Evolutionary conservation across 1,140 invertebrate species (phyloP).

Genomic region (Myzus persicae): DNA sequence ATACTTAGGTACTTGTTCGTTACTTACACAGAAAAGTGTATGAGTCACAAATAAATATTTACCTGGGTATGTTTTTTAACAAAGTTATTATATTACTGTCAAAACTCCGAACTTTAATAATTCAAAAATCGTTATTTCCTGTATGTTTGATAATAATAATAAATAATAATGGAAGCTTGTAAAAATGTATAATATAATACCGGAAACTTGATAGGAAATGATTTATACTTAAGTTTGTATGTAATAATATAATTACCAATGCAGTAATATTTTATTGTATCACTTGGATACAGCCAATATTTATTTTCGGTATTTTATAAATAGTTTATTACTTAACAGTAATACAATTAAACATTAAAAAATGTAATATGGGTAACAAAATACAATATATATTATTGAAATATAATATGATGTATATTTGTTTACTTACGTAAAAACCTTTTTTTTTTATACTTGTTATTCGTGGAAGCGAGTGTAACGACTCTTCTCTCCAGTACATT

Average conservation of each 20-base stretch:
- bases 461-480: not conserved
- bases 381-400: not conserved
- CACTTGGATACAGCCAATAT: not conserved
- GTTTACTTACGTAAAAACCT: not conserved
- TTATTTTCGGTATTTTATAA: not conserved
- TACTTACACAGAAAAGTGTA: not conserved
- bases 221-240: not conserved
- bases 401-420: not conserved
- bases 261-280: not conserved
- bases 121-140: not conserved
- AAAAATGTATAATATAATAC: not conserved
- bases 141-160: not conserved
- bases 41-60: not conserved
- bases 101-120: not conserved
- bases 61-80: not conserved
- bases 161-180: not conserved
- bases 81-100: not conserved
- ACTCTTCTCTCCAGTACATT: not conserved
- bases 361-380: not conserved
- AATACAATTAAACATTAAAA: not conserved
- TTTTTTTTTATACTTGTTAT: not conserved
- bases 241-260: not conserved
- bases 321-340: not conserved
- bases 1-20: not conserved
- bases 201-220: not conserved